Base-by-base conservation (phyloP, 1,140 invertebrate genomes). In the Drosophila miranda region DNA sequence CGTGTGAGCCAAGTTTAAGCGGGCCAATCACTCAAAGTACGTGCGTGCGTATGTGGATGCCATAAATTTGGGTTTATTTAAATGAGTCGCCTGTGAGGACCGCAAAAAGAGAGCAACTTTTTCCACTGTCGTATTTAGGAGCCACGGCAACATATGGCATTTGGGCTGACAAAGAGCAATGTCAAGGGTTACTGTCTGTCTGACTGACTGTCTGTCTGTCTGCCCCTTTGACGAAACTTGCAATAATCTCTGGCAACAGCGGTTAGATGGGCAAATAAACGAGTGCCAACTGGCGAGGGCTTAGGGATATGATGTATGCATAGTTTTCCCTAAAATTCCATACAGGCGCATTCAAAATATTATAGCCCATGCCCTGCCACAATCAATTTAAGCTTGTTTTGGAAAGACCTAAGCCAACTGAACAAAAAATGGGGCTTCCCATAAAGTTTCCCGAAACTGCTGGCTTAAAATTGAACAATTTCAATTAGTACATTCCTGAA, bases 11-110 rank as follows among this genome's bases (percentile, higher is more conserved):
- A 58, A 72, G 66, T 62, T 72, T 61, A 82, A 62, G 46, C 62
- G 59, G 45, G 49, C 21, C 76, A 80, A 83, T 83, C 76, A 75
- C 67, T 83, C 77, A 84, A 45, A 44, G 43, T 21, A 51, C 62
- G 56, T 64, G 45, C 53, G 55, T 75, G 59, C 59, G 55, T 66
- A 59, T 67, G 75, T 67, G 53, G 21, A 42, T 34, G 68, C 63
- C 68, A 76, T 81, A 86, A 86, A 84, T 86, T 74, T 76, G 68
- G 73, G 63, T 84, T 80, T 80, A 84, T 84, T 84, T 86, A 84
- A 84, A 84, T 80, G 81, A 86, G 79, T 34, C 69, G 30, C 64
- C 53, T 68, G 46, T 13, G 49, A 68, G 62, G 64, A 64, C 61
- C 56, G 52, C 60, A 61, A 60, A 16, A 42, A 49, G 28, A 45